Percentiles rank a stretch among this genome's conserved stretches.
Conservation (phyloP, 2,888 invertebrate species). For the Ashinkailepas kermadecensis region DNA sequence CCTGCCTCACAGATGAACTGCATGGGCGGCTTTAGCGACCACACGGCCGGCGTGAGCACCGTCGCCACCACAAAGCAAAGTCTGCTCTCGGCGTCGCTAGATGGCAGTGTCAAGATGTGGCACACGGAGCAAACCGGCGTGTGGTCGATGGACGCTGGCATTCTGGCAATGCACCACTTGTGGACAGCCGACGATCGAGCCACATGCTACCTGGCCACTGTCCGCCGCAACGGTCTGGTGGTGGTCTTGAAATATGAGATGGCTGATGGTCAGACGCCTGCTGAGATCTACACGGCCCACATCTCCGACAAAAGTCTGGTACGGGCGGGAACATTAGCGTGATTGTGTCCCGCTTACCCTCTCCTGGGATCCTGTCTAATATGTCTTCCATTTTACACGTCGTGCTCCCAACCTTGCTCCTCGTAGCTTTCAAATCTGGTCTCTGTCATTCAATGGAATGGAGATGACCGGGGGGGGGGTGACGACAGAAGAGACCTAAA, state of each 20-base stretch:
- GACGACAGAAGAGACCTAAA: no score
- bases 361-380: no score
- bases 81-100: conserved; percentile 8
- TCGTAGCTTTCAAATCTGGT: no score
- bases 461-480: no score
- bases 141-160: not conserved
- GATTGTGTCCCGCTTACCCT: no score
- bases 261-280: not conserved
- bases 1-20: not conserved
- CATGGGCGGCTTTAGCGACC: not conserved
- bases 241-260: not conserved
- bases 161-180: not conserved
- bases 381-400: no score
- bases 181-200: not conserved
- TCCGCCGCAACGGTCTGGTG: not conserved
- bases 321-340: no score
- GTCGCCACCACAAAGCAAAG: not conserved
- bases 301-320: not conserved
- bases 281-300: not conserved
- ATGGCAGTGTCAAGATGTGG: conserved; percentile 9
- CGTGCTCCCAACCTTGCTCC: no score
- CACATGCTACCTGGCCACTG: not conserved
- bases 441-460: no score
- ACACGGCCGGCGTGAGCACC: not conserved
- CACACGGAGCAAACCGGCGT: not conserved